Evolutionary conservation across 2,888 invertebrate genomes (phyloP), one percentile per base, ranked within the genome.

Genomic region (Congeria kusceri): DNA sequence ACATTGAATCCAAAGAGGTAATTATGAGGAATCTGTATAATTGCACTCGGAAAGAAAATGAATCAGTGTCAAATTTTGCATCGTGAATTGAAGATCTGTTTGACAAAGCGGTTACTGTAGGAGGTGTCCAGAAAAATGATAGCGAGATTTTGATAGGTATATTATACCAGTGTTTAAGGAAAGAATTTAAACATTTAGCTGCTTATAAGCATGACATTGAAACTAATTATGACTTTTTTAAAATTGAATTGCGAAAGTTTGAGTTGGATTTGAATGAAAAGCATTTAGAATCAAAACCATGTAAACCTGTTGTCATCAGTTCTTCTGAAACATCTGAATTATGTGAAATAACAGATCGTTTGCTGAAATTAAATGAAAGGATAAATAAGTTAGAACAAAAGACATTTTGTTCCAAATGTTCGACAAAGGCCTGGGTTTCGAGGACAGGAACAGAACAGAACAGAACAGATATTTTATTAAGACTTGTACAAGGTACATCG

Each of bases 161-260:
- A 9, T 20, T 49, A 49, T 49, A 20, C 49, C 49, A 49, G 23
- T 5, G 61, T 18, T 61, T 61, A n/a, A n/a, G n/a, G 5, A 32
- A 23, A 32, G 61, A 29, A 5, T 61, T 61, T 13, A 61, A 61
- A 23, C 29, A 27, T 7, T 13, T 23, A n/a, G 61, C 61, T 27
- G 39, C 28, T 4, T 61, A 61, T 32, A 61, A 61, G 32, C 18
- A 20, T 20, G 49, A 49, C 4, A 49, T 15, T 20, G 20, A 9
- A 20, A 20, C 3, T 49, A 20, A 61, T 28, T 58, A 27, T 23
- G 58, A 58, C 23, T 3, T 5, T 9, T 58, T 58, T 23, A 7
- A 58, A 28, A 58, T 58, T 58, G 58, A 58, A 23, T 23, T 61
- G 61, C 23, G 61, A 32, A 61, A 61, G 29, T n/a, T 61, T 11